These are phyloP conservation scores for Xiphydria camelus DNA, from an alignment of 2,888 invertebrate species.

Conservation along the genomic window DNA sequence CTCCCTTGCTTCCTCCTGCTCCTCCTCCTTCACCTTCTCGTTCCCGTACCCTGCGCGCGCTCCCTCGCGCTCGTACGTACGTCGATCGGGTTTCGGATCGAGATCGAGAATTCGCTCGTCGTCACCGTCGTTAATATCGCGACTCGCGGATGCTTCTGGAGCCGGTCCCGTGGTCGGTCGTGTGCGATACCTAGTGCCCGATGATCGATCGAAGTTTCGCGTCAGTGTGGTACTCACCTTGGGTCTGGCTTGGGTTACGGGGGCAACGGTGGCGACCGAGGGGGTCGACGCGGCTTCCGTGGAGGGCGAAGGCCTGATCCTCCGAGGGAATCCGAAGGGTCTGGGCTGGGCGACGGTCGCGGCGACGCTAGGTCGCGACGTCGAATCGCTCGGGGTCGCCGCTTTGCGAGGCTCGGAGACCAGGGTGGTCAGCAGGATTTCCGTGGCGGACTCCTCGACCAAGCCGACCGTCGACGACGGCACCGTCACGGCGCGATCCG, in stretches of 20 bases:
- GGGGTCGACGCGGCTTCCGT: conserved; percentile 34
- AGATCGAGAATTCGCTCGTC: background rate
- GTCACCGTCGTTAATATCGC: conserved; percentile 2
- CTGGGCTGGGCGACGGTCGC: conserved; percentile 60
- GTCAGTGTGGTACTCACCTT: conserved; percentile 55
- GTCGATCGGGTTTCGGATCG: background rate
- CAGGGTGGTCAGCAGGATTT: conserved; percentile 42
- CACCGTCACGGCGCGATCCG: no score
- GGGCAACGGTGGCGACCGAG: conserved; percentile 18
- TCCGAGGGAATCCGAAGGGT: conserved; percentile 61
- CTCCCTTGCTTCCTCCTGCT: background rate
- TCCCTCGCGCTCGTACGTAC: no score
- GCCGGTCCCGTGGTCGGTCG: no score
- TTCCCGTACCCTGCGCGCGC: conserved; percentile 2
- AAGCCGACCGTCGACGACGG: conserved; percentile 30
- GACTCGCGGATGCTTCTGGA: conserved; percentile 7
- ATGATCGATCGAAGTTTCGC: conserved; percentile 51
- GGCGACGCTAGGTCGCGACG: no score
- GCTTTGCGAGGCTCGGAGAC: conserved; percentile 20
- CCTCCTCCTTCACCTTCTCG: conserved; percentile 8
- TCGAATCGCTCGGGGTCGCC: no score
- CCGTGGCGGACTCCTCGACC: conserved; percentile 47
- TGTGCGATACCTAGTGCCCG: no score
- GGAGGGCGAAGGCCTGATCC: conserved; percentile 52
- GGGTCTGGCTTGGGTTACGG: conserved; percentile 37